Evolutionary conservation across 2,888 invertebrate species (phyloP).

Genomic region (Pseudanteris insignis): DNA sequence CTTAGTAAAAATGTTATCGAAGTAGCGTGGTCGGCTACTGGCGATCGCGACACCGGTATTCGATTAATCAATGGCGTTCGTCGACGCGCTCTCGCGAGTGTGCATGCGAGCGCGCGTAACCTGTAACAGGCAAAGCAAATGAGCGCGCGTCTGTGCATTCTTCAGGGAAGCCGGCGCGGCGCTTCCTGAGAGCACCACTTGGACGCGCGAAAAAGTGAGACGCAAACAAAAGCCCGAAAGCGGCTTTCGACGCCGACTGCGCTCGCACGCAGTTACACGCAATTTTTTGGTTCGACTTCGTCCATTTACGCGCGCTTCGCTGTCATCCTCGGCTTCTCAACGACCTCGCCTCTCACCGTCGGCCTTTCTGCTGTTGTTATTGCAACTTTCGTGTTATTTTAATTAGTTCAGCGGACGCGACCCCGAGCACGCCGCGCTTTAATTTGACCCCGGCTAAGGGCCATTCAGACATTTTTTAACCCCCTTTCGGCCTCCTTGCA

Average conservation of each 20-base stretch:
- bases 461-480: background rate
- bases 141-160: conserved; percentile 56
- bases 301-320: conserved; percentile 14
- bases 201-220: conserved; percentile 14
- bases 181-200: conserved; percentile 54
- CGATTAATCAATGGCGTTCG: too few relatives aligned
- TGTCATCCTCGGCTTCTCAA: background rate
- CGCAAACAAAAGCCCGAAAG: conserved; percentile 19
- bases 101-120: conserved; percentile 32
- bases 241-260: conserved; percentile 11
- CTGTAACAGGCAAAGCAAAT: conserved; percentile 57
- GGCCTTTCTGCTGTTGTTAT: conserved; percentile 9
- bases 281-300: conserved; percentile 14
- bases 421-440: conserved; percentile 5
- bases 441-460: conserved; percentile 1
- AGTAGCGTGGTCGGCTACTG: too few relatives aligned
- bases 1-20: too few relatives aligned
- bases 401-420: conserved; percentile 7
- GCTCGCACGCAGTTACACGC: conserved; percentile 11
- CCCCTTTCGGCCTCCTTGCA: too few relatives aligned
- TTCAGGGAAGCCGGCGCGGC: conserved; percentile 56
- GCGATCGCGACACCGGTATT: too few relatives aligned
- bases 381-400: conserved; percentile 18
- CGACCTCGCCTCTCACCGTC: background rate
- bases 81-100: too few relatives aligned